A percentile compares a stretch with the other conserved stretches of the same genome.
phyloP scores from a whole-genome alignment of 2,888 invertebrate genomes.

The Patella pellucida region DNA sequence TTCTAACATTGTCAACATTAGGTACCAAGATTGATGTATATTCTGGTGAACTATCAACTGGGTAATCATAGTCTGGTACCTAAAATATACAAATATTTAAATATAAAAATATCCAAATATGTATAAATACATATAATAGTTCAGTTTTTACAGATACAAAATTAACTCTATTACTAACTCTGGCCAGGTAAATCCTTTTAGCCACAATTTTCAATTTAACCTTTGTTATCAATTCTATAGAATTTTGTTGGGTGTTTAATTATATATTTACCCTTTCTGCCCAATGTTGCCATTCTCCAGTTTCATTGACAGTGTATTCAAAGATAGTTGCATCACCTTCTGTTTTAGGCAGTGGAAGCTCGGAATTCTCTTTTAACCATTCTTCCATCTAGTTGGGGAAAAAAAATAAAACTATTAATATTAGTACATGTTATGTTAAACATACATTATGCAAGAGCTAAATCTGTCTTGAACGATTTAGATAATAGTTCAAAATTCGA shows the following conservation, averaged over 20 bases:
- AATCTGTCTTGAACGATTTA: no score
- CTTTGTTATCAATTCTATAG: no score
- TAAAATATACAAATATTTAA: constrained; percentile 32
- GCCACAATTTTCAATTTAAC: no score
- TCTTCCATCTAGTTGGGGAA: constrained; percentile 59
- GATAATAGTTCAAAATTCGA: no score
- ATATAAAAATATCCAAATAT: not conserved
- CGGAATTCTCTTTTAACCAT: constrained; percentile 50
- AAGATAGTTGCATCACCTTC: constrained; percentile 70
- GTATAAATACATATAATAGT: not conserved
- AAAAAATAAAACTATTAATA: not conserved
- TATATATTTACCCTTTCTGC: constrained; percentile 81
- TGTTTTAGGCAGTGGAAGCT: constrained; percentile 61
- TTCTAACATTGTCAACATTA: constrained; percentile 71
- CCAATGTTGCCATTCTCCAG: constrained; percentile 87
- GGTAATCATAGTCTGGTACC: constrained; percentile 68
- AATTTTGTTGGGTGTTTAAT: not conserved
- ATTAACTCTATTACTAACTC: not conserved
- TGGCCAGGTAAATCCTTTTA: no score
- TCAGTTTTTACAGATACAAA: not conserved
- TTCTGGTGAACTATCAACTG: constrained; percentile 65
- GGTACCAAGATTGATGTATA: constrained; percentile 70
- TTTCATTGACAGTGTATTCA: constrained; percentile 67
- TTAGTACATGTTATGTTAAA: no score
- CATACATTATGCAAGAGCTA: no score